Conservation (phyloP, 2,888 invertebrate genomes). For the Empis livida region DNA sequence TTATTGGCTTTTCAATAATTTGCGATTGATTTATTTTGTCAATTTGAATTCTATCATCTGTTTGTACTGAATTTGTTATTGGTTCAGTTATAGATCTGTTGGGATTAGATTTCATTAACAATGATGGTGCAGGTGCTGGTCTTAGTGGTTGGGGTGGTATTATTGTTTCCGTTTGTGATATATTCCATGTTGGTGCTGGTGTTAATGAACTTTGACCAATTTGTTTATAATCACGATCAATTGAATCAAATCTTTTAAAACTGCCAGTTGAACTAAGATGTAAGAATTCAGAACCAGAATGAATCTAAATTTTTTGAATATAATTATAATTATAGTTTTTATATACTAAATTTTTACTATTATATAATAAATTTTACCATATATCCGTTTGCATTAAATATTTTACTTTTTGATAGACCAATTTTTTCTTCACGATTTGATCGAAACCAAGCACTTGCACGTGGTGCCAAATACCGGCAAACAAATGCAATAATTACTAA, state of each 20-base stretch:
- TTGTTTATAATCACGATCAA: constrained; percentile 43
- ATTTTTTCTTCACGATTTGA: constrained; percentile 36
- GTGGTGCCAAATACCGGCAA: constrained; percentile 31
- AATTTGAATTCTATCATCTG: background rate
- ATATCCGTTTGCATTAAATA: constrained; percentile 53
- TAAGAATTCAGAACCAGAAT: constrained; percentile 50
- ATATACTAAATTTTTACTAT: too few species aligned
- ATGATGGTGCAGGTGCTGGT: constrained; percentile 42
- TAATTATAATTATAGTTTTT: too few species aligned
- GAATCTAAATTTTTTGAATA: constrained; percentile 36
- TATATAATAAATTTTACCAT: too few species aligned
- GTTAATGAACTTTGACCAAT: constrained; percentile 35
- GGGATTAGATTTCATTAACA: constrained; percentile 24
- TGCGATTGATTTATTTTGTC: background rate
- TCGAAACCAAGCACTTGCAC: constrained; percentile 31
- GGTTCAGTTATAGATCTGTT: background rate
- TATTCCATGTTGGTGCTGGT: constrained; percentile 30
- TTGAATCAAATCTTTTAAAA: constrained; percentile 51
- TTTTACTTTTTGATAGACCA: constrained; percentile 33
- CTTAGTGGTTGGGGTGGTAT: constrained; percentile 55
- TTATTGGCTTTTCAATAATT: constrained; percentile 5
- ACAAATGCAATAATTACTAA: constrained; percentile 27
- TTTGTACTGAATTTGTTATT: background rate
- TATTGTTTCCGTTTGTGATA: constrained; percentile 24
- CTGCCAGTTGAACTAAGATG: constrained; percentile 45